Percentiles rank a stretch among this genome's conserved stretches.
Evolutionary conservation across 2,888 invertebrate species (phyloP).

Genomic region (Rhamnusium bicolor): DNA sequence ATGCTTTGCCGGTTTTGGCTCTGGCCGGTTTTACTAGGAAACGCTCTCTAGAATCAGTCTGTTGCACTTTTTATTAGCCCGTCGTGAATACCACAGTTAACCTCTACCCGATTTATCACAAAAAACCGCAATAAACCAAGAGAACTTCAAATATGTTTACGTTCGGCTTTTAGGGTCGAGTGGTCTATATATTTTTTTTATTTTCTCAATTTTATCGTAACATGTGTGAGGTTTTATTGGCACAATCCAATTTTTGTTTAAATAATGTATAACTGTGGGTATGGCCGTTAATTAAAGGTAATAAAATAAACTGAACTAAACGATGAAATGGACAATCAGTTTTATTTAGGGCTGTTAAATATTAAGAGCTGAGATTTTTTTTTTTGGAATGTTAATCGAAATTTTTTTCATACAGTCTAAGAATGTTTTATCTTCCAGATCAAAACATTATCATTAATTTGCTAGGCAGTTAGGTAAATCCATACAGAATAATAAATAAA

Average conservation of each 20-base stretch:
- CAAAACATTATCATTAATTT: too few relatives aligned
- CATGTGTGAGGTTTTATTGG: neutral
- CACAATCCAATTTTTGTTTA: neutral
- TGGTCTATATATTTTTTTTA: neutral
- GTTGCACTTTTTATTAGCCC: neutral
- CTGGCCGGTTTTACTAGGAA: neutral
- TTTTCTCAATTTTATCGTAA: neutral
- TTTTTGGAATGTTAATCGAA: too few relatives aligned
- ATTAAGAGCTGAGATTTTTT: too few relatives aligned
- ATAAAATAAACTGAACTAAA: too few relatives aligned
- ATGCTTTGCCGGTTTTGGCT: neutral
- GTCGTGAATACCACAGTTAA: neutral
- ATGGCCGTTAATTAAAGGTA: too few relatives aligned
- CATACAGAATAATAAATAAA: too few relatives aligned
- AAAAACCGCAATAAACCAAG: neutral
- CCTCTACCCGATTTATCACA: neutral
- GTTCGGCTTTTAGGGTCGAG: neutral
- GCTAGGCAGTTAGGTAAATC: too few relatives aligned
- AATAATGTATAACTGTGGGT: too few relatives aligned
- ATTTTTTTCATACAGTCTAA: too few relatives aligned
- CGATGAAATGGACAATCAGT: too few relatives aligned
- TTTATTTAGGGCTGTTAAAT: too few relatives aligned
- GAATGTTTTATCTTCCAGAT: too few relatives aligned
- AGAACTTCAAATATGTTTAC: neutral
- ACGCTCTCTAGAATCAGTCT: neutral